phyloP scores from a whole-genome alignment of 2,888 invertebrate genomes.

The Agriopis leucophaearia region DNA sequence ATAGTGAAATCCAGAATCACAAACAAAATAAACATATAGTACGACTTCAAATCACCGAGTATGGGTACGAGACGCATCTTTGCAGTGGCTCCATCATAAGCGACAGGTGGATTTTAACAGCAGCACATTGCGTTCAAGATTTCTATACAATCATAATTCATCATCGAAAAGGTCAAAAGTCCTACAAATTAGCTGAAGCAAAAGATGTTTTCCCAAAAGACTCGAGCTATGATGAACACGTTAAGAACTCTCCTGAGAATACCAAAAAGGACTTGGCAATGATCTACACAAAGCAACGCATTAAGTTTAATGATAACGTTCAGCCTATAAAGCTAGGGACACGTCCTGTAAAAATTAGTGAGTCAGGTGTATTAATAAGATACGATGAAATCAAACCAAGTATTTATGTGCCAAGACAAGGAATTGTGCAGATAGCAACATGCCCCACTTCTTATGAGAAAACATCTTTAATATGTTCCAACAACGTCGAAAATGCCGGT shows the following conservation, averaged over 20 bases:
- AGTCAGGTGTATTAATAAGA: slow-evolving; percentile 48
- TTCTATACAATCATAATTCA: slow-evolving; percentile 6
- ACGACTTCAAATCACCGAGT: slow-evolving; percentile 24
- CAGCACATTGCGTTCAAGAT: slow-evolving; percentile 52
- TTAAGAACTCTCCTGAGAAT: slow-evolving; percentile 5
- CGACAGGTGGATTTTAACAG: slow-evolving; percentile 49
- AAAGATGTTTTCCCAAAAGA: slow-evolving; percentile 8
- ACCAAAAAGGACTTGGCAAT: slow-evolving; percentile 49
- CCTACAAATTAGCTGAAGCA: slow-evolving; percentile 33
- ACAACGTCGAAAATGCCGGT: slow-evolving; percentile 41
- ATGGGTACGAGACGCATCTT: background rate
- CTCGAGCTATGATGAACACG: slow-evolving; percentile 1
- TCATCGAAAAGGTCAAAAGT: slow-evolving; percentile 19
- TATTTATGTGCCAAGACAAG: slow-evolving; percentile 45
- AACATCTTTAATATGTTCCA: slow-evolving; percentile 48
- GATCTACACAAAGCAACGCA: slow-evolving; percentile 42
- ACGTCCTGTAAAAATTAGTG: slow-evolving; percentile 8
- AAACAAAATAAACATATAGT: slow-evolving; percentile 37
- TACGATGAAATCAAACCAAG: slow-evolving; percentile 44
- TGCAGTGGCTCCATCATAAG: slow-evolving; percentile 55
- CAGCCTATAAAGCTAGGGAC: slow-evolving; percentile 42
- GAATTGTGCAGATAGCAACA: slow-evolving; percentile 34
- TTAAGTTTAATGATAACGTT: slow-evolving; percentile 39
- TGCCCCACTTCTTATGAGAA: slow-evolving; percentile 31
- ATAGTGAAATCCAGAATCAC: background rate